These are phyloP conservation scores for Silurus lanzhouensis DNA, from an alignment of 2,797 vertebrate species.

Conservation along the genomic window DNA sequence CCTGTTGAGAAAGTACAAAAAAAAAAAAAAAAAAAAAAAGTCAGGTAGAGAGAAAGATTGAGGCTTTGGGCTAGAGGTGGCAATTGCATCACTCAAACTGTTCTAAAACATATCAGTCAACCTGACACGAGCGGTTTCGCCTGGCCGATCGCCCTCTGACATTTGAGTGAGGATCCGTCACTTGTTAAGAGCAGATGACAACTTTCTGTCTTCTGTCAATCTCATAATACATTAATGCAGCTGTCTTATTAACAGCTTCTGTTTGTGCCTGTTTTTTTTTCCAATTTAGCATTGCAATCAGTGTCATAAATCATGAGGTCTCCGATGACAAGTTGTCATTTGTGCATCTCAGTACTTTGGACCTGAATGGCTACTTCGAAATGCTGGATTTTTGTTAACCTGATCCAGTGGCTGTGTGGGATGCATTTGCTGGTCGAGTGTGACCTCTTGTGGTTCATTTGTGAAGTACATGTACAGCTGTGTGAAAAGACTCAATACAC, in stretches of 20 bases:
- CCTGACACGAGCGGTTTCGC: conserved; percentile 55
- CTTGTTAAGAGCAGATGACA: conserved; percentile 42
- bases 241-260: conserved; percentile 60
- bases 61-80: conserved; percentile 39
- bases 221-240: conserved; percentile 66
- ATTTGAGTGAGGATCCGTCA: conserved; percentile 44
- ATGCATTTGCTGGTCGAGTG: conserved; percentile 67
- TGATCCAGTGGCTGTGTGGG: conserved; percentile 27
- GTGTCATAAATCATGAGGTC: conserved; percentile 59
- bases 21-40: conserved; percentile 28
- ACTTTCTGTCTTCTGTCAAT: conserved; percentile 58
- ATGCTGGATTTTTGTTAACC: not conserved
- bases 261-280: conserved; percentile 39
- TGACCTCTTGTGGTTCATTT: conserved; percentile 71
- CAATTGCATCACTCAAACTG: conserved; percentile 53
- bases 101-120: conserved; percentile 63
- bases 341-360: not conserved
- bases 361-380: not conserved
- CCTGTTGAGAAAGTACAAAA: conserved; percentile 64
- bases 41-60: conserved; percentile 22
- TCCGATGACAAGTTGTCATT: conserved; percentile 15
- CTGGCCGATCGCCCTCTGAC: conserved; percentile 48
- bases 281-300: conserved; percentile 41
- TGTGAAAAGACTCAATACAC: not conserved
- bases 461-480: not conserved